Evolutionary conservation across 1,140 invertebrate species (phyloP), one percentile per base, ranked within the genome.

Genomic region (Steinernema feltiae): DNA sequence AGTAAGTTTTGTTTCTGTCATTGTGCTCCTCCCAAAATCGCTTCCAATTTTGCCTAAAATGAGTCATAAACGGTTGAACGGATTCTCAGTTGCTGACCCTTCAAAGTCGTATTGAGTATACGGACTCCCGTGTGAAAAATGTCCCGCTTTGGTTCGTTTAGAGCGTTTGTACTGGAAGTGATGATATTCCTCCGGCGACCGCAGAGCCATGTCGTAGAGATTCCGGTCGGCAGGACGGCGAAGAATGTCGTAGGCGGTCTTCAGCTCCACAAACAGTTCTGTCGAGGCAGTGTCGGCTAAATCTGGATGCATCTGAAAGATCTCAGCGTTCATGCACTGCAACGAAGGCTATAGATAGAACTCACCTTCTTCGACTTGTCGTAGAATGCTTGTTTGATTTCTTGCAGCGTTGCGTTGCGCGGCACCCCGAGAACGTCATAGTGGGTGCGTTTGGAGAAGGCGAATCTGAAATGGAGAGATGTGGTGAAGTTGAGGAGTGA

Each of bases 341-440:
- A 41, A 41, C n/a, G n/a, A n/a, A n/a, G n/a, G n/a, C n/a, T 15
- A 72, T 18, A 12, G 15, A 30, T 12, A 27, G 21, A 32, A 73
- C 12, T 7, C 18, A 74, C 73, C 73, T 74, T 31, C 29, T 74
- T 74, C 35, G 73, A 73, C 69, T 74, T 74, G n/a, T 27, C 69
- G 27, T 74, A 74, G 32, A 74, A 74, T n/a, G 73, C 73, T 27
- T 24, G 29, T 29, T 74, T 74, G 29, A 74, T 74, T 32, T 74
- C 63, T 1, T 31, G 27, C 17, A 48, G 27, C 2, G 73, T 12
- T 2, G 73, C 73, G 18, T 29, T 71, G 15, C 17, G 1, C 46
- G 48, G 17, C 7, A 74, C 48, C 21, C 73, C 73, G 30, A 74
- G 32, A 3, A 74, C 48, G 24, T 72, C 73, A 27, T 74, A 74